Evolutionary conservation across 1,140 invertebrate genomes (phyloP).

Genomic region (Drosophila setifemur): DNA sequence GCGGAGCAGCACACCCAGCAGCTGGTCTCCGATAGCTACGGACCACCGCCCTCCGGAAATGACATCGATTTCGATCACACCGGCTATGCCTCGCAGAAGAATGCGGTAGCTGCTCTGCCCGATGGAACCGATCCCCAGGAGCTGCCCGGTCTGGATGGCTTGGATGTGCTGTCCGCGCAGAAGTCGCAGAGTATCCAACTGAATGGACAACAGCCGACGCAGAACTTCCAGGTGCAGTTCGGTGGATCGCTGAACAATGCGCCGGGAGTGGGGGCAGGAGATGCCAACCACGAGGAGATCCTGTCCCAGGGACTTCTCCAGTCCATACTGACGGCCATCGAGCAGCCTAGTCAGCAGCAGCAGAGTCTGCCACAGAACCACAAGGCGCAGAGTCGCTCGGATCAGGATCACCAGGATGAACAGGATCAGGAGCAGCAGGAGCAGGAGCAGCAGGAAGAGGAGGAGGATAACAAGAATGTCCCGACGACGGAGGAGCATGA

Average conservation of each 20-base stretch:
- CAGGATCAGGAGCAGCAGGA: slow-evolving; percentile 33
- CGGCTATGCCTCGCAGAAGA: slow-evolving; percentile 76
- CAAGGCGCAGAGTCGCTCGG: slow-evolving; percentile 70
- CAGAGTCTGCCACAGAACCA: slow-evolving; percentile 40
- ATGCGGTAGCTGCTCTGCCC: slow-evolving; percentile 53
- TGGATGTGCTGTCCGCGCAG: slow-evolving; percentile 84
- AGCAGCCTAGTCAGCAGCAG: slow-evolving; percentile 83
- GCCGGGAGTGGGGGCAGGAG: slow-evolving; percentile 13
- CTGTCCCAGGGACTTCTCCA: slow-evolving; percentile 90
- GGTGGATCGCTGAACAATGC: slow-evolving; percentile 83
- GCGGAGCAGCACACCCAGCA: slow-evolving; percentile 82
- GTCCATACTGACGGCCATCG: slow-evolving; percentile 89
- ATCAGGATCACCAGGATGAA: slow-evolving; percentile 36
- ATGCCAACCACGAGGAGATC: slow-evolving; percentile 87
- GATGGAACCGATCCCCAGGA: slow-evolving; percentile 67
- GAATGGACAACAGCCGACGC: slow-evolving; percentile 84
- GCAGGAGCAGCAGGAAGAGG: slow-evolving; percentile 1
- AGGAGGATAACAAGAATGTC: slow-evolving; percentile 6
- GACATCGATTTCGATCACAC: slow-evolving; percentile 58
- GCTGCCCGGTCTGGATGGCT: slow-evolving; percentile 63
- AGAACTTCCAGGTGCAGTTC: slow-evolving; percentile 89
- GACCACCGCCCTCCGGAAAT: slow-evolving; percentile 67
- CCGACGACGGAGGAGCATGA: slow-evolving; percentile 19
- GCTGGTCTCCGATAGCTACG: slow-evolving; percentile 63
- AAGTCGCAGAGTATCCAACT: slow-evolving; percentile 73